Conservation (phyloP, 2,113 vertebrate species). For the Eleginops maclovinus region DNA sequence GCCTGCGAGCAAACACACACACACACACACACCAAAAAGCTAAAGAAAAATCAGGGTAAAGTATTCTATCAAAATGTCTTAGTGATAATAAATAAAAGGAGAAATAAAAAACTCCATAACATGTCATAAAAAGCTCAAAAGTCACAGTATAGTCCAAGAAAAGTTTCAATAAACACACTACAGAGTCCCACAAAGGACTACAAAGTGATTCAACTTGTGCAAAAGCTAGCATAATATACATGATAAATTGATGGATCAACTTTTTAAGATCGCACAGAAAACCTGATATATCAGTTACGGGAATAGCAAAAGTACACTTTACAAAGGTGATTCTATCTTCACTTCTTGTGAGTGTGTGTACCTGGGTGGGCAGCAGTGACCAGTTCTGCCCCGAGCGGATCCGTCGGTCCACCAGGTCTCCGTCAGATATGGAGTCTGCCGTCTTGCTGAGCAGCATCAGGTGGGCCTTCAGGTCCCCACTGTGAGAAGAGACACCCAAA, state of each 20-base stretch:
- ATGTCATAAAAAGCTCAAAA: background rate
- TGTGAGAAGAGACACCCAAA: conserved; percentile 49
- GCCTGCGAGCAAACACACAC: conserved; percentile 82
- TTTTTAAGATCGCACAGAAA: too few relatives aligned
- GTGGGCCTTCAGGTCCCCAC: conserved; percentile 91
- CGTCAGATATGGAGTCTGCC: conserved; percentile 95
- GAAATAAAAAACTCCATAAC: background rate
- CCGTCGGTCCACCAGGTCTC: conserved; percentile 93
- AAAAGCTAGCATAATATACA: too few relatives aligned
- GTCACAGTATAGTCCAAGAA: too few relatives aligned
- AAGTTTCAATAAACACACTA: too few relatives aligned
- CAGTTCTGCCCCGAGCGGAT: conserved; percentile 93
- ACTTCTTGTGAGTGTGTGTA: conserved; percentile 53
- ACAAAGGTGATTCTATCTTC: background rate
- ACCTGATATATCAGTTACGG: too few relatives aligned
- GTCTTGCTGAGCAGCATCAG: conserved; percentile 94
- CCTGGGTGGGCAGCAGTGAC: conserved; percentile 96
- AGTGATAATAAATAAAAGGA: too few relatives aligned
- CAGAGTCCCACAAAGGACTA: too few relatives aligned
- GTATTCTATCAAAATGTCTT: background rate
- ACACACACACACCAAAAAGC: background rate
- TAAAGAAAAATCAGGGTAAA: background rate
- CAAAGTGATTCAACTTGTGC: too few relatives aligned
- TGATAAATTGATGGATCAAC: too few relatives aligned
- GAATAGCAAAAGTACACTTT: background rate